Base-by-base conservation (phyloP, 1,140 invertebrate species). In the Onthophagus taurus region DNA sequence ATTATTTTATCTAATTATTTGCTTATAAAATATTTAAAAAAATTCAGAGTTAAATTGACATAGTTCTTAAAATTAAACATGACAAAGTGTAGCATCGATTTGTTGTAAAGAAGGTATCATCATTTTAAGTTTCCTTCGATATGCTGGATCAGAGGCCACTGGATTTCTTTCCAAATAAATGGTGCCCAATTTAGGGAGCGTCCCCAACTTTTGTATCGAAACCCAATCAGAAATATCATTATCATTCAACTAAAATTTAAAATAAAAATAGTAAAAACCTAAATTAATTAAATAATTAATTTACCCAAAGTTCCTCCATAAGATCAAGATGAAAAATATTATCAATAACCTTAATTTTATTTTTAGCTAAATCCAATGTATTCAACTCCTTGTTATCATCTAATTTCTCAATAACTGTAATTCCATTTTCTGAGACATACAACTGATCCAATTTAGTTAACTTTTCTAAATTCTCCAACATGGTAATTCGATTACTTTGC, bases 141-240 rank as follows among this genome's bases (percentile, higher is more conserved):
- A 99, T 49, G 81, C 85, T 0, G 83, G 70, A 65, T 93, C 89
- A 12, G 78, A 74, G 0, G 80, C 77, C 2, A 98, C 67, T 0
- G 94, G 93, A 72, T 98, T 99, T 12, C 83, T 69, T 63, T 97
- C 93, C 50, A 99, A 66, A 63, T 99, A 99, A 19, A 99, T 78
- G 1, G 94, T 98, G 44, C 77, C 66, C 7, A 99, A 62, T 21
- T 85, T 80, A 55, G 80, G 82, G 51, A 93, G 82, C 0, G 70
- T 53, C 29, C 74, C 69, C 33, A 98, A 69, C 39, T 77, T 72
- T 33, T 95, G 81, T 4, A 98, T 55, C 31, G 84, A 83, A 19
- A 74, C 76, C 93, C 93, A 98, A 33, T 88, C 80, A 36, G 77
- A 69, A 31, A 98, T 78, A 57, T 80, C 69, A 67, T 99, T 99